Percentiles rank a stretch among this genome's conserved stretches.
phyloP scores from a whole-genome alignment of 2,113 vertebrate species.

The Hippoglossus stenolepis region DNA sequence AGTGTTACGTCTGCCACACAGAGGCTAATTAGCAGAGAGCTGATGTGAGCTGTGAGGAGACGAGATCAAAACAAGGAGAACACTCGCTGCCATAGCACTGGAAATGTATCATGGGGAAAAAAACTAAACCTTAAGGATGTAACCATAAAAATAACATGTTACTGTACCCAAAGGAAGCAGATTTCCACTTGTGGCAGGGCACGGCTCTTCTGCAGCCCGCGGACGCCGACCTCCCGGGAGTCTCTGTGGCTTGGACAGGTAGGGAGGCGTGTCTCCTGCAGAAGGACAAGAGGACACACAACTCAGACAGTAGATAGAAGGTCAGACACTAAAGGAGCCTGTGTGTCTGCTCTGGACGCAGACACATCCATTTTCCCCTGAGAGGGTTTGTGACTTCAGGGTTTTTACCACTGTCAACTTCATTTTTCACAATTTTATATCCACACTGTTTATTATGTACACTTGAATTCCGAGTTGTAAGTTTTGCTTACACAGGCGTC shows the following conservation, averaged over 20 bases:
- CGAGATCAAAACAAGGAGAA: slow-evolving; percentile 10
- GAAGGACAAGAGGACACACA: slow-evolving; percentile 30
- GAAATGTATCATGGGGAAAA: neutral
- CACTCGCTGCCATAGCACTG: neutral
- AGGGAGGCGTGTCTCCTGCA: slow-evolving; percentile 79
- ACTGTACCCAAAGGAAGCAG: slow-evolving; percentile 83
- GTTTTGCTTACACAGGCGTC: no score
- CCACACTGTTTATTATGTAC: no score
- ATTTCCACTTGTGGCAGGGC: slow-evolving; percentile 81
- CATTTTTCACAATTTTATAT: no score
- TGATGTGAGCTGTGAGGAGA: slow-evolving; percentile 10
- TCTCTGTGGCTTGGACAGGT: slow-evolving; percentile 67
- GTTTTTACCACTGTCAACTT: no score
- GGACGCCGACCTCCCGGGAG: slow-evolving; percentile 55
- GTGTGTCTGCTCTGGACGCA: no score
- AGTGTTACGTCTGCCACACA: slow-evolving; percentile 15
- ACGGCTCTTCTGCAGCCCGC: slow-evolving; percentile 67
- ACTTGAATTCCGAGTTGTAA: no score
- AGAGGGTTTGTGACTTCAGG: no score
- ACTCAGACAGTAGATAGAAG: neutral
- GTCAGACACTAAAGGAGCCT: neutral
- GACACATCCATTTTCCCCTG: no score
- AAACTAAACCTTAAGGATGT: slow-evolving; percentile 5
- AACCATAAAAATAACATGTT: slow-evolving; percentile 33
- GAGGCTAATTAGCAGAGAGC: slow-evolving; percentile 36